Conservation (phyloP, 1,140 invertebrate species). For the Acromyrmex echinatior region DNA sequence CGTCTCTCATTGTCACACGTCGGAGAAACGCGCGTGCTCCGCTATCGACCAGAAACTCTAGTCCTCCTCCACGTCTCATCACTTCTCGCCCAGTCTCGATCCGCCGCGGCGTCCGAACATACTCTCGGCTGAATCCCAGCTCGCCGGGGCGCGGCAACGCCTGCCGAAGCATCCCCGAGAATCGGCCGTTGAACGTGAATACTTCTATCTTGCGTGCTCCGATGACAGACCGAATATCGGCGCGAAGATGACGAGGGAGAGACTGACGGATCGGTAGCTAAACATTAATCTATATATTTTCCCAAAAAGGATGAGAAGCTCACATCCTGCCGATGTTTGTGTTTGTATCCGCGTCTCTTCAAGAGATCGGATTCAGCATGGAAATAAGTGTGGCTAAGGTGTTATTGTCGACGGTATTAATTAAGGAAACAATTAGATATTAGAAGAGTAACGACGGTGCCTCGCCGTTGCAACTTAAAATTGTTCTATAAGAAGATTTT, state of each 20-base stretch:
- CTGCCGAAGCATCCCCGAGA: conserved; percentile 47
- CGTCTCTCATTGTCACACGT: conserved; percentile 23
- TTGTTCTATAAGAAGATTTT: neutral
- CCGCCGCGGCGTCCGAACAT: neutral
- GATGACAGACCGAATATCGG: conserved; percentile 47
- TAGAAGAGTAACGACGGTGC: neutral
- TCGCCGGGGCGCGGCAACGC: conserved; percentile 59
- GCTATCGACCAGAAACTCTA: conserved; percentile 74
- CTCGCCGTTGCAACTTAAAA: neutral
- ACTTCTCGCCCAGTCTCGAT: conserved; percentile 62
- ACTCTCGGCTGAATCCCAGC: conserved; percentile 56
- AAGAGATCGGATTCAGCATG: conserved; percentile 1
- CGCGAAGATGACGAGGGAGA: conserved; percentile 37
- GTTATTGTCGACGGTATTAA: neutral
- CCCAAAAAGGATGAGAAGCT: neutral
- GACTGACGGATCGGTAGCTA: neutral
- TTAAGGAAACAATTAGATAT: neutral
- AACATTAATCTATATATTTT: neutral
- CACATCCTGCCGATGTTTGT: neutral
- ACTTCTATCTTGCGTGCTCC: neutral
- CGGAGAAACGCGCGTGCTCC: conserved; percentile 66
- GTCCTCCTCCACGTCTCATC: conserved; percentile 66
- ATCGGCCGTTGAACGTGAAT: conserved; percentile 14
- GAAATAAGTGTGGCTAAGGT: neutral
- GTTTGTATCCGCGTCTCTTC: neutral